Conservation (phyloP, 2,113 vertebrate species). For the Atlantisia rogersi region DNA sequence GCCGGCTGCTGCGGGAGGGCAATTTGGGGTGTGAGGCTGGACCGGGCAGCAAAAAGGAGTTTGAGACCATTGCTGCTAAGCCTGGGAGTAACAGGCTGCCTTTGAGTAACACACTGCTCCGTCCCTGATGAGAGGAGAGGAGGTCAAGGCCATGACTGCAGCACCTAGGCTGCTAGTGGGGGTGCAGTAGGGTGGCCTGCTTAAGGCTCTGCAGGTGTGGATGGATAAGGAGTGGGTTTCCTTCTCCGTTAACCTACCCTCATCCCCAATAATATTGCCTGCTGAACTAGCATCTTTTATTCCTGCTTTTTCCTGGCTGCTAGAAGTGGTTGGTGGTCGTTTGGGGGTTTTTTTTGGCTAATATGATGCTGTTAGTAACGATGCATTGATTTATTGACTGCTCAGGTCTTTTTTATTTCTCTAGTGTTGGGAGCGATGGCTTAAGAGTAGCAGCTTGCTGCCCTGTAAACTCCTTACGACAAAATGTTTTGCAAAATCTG, state of each 20-base stretch:
- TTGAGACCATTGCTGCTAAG: background rate
- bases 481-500: background rate
- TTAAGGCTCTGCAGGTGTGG: background rate
- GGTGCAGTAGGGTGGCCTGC: background rate
- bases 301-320: background rate
- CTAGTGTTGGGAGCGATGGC: accelerated
- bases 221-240: background rate
- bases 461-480: background rate
- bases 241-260: background rate
- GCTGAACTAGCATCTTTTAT: background rate
- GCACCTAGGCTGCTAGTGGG: background rate
- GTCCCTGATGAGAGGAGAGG: background rate
- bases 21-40: accelerated
- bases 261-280: background rate
- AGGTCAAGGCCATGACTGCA: background rate
- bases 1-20: accelerated
- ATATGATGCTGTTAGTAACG: background rate
- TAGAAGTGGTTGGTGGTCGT: background rate
- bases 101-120: accelerated
- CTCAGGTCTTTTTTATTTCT: background rate
- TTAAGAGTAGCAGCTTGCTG: background rate
- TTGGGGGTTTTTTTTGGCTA: background rate
- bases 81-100: background rate
- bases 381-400: background rate
- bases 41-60: accelerated